A percentile compares a stretch with the other conserved stretches of the same genome.
phyloP scores from a whole-genome alignment of 2,888 invertebrate genomes.

The Quadriops clusia region DNA sequence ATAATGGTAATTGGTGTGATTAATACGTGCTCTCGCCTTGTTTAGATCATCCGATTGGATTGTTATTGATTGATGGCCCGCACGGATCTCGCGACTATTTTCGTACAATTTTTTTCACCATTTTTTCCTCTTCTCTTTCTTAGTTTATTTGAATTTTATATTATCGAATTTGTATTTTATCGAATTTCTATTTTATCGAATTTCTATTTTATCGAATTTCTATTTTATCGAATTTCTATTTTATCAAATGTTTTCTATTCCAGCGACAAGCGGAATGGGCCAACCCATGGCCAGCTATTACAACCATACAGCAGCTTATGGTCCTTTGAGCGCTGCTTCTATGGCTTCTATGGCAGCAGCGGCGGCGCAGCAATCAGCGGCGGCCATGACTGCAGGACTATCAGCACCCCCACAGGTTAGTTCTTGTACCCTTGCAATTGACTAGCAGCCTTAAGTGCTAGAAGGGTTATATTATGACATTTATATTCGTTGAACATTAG shows the following conservation, averaged over 20 bases:
- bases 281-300: conserved; percentile 62
- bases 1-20: conserved; percentile 24
- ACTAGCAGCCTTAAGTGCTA: too few species aligned
- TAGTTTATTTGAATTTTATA: conserved; percentile 1
- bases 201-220: neutral
- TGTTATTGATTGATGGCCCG: conserved; percentile 22
- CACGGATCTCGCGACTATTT: conserved; percentile 8
- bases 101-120: conserved; percentile 11
- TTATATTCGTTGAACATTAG: too few species aligned
- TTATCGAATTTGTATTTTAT: neutral
- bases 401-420: conserved; percentile 57
- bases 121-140: conserved; percentile 6
- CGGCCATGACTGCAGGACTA: conserved; percentile 59
- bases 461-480: too few species aligned
- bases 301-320: conserved; percentile 57
- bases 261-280: conserved; percentile 54
- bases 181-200: neutral
- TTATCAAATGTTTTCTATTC: conserved; percentile 5
- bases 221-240: neutral
- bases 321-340: conserved; percentile 59
- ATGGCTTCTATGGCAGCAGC: conserved; percentile 63
- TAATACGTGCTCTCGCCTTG: conserved; percentile 24
- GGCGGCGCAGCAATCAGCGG: conserved; percentile 59
- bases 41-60: conserved; percentile 20
- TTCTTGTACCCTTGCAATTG: too few species aligned